Percentiles rank a stretch among this genome's conserved stretches.
phyloP scores from a whole-genome alignment of 2,113 vertebrate genomes.

The Rattus norvegicus region GRCr8 NC_086037.1:50223001-50223500 shows the following conservation, averaged over 20 bases:
- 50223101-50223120: not conserved
- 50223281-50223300: slow-evolving; percentile 71
- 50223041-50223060: slow-evolving; percentile 14
- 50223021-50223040: slow-evolving; percentile 34
- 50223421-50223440: slow-evolving; percentile 31
- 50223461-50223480: slow-evolving; percentile 14
- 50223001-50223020: slow-evolving; percentile 54
- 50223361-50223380: slow-evolving; percentile 28
- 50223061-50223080: slow-evolving; percentile 60
- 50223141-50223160: slow-evolving; percentile 26
- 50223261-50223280: slow-evolving; percentile 64
- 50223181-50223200: slow-evolving; percentile 59
- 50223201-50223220: slow-evolving; percentile 66
- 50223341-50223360: slow-evolving; percentile 59
- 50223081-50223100: slow-evolving; percentile 3
- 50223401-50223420: slow-evolving; percentile 22
- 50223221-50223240: slow-evolving; percentile 65
- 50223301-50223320: slow-evolving; percentile 60
- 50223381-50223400: slow-evolving; percentile 38
- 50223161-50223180: slow-evolving; percentile 17
- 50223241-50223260: slow-evolving; percentile 70
- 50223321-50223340: slow-evolving; percentile 67
- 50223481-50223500: not conserved
- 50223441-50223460: not conserved
- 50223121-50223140: slow-evolving; percentile 42